These are phyloP conservation scores for Leptoclinus maculatus DNA, from an alignment of 2,797 vertebrate species.

Conservation along the genomic window DNA sequence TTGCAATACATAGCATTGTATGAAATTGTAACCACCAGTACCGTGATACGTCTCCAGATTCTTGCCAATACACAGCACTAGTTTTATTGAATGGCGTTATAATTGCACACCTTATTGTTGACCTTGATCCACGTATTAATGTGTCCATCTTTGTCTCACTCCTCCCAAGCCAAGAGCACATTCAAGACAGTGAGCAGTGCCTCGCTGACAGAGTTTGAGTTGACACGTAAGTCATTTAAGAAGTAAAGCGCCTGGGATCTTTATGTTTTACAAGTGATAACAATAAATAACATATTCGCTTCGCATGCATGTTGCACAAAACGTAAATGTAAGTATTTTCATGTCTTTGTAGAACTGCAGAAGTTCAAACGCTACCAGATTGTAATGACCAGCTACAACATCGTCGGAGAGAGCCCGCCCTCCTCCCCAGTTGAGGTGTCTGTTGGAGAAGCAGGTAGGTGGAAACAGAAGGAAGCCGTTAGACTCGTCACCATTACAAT, in stretches of 20 bases:
- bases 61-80: not conserved
- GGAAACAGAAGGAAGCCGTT: not conserved
- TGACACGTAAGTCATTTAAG: conserved; percentile 91
- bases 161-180: conserved; percentile 91
- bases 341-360: conserved; percentile 86
- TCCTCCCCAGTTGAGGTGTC: conserved; percentile 92
- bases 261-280: not conserved
- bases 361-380: conserved; percentile 94
- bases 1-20: too few species aligned
- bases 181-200: conserved; percentile 97
- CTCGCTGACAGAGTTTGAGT: conserved; percentile 91
- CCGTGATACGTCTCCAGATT: too few species aligned
- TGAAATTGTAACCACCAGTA: too few species aligned
- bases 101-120: conserved; percentile 43
- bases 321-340: not conserved
- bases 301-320: not conserved
- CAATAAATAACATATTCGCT: not conserved
- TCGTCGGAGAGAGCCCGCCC: conserved; percentile 92
- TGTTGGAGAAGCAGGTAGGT: conserved; percentile 94
- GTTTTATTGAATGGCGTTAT: conserved; percentile 43
- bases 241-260: not conserved
- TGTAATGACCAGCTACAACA: conserved; percentile 93
- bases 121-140: conserved; percentile 51
- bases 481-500: not conserved
- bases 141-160: conserved; percentile 74